Conservation (phyloP, 2,888 invertebrate genomes). For the Morinoia aosen region DNA sequence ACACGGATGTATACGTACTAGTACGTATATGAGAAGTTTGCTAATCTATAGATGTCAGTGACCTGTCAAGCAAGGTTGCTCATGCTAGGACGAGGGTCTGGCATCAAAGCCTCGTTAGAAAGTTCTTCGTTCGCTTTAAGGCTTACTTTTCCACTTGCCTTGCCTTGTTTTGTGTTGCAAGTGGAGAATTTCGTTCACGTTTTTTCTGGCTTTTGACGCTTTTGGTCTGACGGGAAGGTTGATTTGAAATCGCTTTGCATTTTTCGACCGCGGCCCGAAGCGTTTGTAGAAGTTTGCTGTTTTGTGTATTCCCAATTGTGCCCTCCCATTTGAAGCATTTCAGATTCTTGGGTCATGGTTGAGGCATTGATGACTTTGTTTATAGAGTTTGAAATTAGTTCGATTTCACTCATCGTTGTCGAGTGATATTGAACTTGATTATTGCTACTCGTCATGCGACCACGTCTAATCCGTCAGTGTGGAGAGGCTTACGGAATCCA, state of each 20-base stretch:
- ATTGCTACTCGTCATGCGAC: conserved; percentile 18
- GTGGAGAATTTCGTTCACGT: conserved; percentile 16
- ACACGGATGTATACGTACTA: background rate
- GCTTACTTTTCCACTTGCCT: conserved; percentile 19
- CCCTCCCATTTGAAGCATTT: background rate
- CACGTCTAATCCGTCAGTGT: conserved; percentile 43
- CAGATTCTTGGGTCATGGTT: background rate
- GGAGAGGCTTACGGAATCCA: conserved; percentile 12
- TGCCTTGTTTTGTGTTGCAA: conserved; percentile 40
- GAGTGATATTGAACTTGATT: background rate
- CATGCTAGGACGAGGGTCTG: background rate
- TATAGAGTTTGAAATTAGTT: background rate
- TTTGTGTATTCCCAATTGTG: background rate
- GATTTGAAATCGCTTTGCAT: background rate
- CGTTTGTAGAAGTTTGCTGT: background rate
- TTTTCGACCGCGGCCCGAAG: background rate
- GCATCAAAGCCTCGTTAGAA: background rate
- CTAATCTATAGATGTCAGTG: background rate
- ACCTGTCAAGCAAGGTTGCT: background rate
- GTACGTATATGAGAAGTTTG: background rate
- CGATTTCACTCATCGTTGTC: background rate
- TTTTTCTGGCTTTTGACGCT: background rate
- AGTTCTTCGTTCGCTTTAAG: conserved; percentile 38
- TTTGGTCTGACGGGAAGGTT: background rate
- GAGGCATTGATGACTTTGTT: background rate